These are phyloP conservation scores for Mirza zaza DNA, from an alignment of 2,113 vertebrate species.

Conservation along the genomic window DNA sequence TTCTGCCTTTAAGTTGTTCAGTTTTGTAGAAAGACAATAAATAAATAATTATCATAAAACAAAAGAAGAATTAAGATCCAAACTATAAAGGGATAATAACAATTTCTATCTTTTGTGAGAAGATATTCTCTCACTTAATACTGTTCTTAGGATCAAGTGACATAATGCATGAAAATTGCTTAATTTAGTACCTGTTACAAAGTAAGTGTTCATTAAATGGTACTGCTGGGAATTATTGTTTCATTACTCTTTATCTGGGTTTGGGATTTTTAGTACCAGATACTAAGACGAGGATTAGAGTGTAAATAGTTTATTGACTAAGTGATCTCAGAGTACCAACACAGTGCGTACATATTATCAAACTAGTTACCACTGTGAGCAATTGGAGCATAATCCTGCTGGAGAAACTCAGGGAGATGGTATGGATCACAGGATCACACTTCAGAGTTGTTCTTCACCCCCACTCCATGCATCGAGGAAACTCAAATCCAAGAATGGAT, in stretches of 20 bases:
- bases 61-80: background rate
- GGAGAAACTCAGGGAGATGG: background rate
- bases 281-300: background rate
- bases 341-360: background rate
- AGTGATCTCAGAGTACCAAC: background rate
- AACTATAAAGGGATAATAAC: background rate
- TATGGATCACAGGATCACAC: background rate
- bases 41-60: background rate
- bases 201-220: background rate
- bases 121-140: background rate
- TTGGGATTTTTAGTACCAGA: background rate
- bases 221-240: background rate
- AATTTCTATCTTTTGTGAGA: background rate
- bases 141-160: background rate
- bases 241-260: background rate
- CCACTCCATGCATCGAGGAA: accelerated
- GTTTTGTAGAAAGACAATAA: background rate
- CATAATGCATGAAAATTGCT: background rate
- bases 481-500: too few relatives aligned
- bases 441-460: background rate
- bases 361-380: background rate
- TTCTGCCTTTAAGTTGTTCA: background rate
- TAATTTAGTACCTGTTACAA: background rate
- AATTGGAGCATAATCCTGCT: background rate
- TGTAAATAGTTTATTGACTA: background rate